A percentile compares a stretch with the other conserved stretches of the same genome.
Conservation (phyloP, 2,797 vertebrate species). For the Cynodonichthys magdalenae region DNA sequence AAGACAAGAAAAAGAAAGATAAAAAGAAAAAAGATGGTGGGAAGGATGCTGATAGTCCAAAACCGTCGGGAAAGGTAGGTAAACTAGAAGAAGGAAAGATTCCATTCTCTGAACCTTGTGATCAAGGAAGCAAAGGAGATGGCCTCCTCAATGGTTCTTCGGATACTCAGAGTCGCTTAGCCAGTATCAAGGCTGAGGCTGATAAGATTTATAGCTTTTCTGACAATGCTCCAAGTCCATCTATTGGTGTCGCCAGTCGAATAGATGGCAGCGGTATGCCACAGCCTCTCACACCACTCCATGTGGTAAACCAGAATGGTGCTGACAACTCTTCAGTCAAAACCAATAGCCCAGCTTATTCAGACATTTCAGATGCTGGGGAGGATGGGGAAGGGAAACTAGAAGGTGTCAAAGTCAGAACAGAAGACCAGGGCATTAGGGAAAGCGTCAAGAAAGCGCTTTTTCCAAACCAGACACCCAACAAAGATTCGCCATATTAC, state of each 20-base stretch:
- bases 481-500: conserved; percentile 94
- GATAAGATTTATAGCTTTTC: conserved; percentile 99
- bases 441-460: conserved; percentile 95
- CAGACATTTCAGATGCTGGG: conserved; percentile 97
- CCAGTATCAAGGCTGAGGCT: conserved; percentile 97
- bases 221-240: conserved; percentile 96
- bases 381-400: conserved; percentile 95
- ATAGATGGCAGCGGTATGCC: conserved; percentile 88
- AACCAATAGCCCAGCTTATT: conserved; percentile 97
- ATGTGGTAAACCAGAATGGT: conserved; percentile 93
- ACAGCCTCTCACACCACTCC: conserved; percentile 91
- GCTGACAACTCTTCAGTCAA: conserved; percentile 95
- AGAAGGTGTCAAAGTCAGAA: conserved; percentile 88
- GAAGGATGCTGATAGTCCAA: conserved; percentile 90
- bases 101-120: conserved; percentile 86
- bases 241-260: conserved; percentile 91
- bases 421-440: conserved; percentile 90
- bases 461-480: conserved; percentile 89
- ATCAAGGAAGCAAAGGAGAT: conserved; percentile 85
- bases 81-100: conserved; percentile 91
- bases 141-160: conserved; percentile 92
- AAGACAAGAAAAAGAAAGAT: conserved; percentile 98
- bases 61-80: conserved; percentile 87
- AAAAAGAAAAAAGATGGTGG: conserved; percentile 93
- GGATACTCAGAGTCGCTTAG: conserved; percentile 93